These are phyloP conservation scores for Lysandra bellargus DNA, from an alignment of 2,888 invertebrate species.

Conservation along the genomic window DNA sequence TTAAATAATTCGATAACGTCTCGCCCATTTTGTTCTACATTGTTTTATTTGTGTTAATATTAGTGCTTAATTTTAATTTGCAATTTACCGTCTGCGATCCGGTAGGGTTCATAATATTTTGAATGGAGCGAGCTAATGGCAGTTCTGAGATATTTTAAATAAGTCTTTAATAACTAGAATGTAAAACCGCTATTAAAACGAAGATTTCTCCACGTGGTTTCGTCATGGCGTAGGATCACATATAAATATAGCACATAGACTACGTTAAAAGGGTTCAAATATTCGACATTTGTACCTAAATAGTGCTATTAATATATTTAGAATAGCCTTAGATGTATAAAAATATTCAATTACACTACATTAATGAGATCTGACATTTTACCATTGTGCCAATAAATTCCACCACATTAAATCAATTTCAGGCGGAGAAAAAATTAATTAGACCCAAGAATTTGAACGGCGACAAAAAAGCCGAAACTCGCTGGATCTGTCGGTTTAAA, in stretches of 20 bases:
- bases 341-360: neutral
- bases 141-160: neutral
- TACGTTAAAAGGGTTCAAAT: too few species aligned
- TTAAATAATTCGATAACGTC: constrained; percentile 33
- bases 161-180: neutral
- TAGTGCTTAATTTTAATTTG: neutral
- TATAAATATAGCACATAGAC: too few species aligned
- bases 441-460: constrained; percentile 47
- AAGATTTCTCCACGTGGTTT: too few species aligned
- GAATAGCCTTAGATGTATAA: neutral
- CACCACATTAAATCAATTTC: neutral
- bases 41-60: constrained; percentile 11
- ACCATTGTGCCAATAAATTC: neutral
- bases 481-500: constrained; percentile 42
- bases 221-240: too few species aligned
- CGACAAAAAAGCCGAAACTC: constrained; percentile 50
- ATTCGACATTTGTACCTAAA: too few species aligned
- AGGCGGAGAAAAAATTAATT: constrained; percentile 55
- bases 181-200: too few species aligned
- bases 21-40: constrained; percentile 7
- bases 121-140: neutral
- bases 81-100: neutral
- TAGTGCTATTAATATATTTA: too few species aligned
- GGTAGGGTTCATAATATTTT: neutral
- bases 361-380: neutral